Evolutionary conservation across 2,888 invertebrate species (phyloP).

Genomic region (Mactromeris polynyma): DNA sequence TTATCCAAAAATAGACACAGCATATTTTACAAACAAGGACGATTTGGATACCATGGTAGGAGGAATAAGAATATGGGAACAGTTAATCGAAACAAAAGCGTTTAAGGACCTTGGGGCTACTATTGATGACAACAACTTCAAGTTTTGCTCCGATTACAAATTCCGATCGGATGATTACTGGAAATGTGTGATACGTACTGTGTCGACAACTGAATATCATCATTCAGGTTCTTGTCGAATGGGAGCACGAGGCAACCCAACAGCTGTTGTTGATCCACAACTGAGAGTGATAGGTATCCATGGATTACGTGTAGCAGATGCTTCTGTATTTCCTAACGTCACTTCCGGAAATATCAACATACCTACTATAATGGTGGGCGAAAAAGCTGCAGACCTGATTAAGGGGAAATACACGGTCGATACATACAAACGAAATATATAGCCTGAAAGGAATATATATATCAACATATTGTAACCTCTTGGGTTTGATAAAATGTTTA

Average conservation of each 20-base stretch:
- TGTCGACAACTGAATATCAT: conserved; percentile 46
- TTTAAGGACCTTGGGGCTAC: conserved; percentile 49
- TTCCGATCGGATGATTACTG: conserved; percentile 58
- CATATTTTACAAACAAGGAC: conserved; percentile 91
- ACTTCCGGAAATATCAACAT: conserved; percentile 57
- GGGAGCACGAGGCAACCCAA: conserved; percentile 49
- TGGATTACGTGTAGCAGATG: conserved; percentile 52
- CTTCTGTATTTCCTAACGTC: conserved; percentile 53
- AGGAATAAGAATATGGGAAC: conserved; percentile 51
- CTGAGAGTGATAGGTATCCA: conserved; percentile 64
- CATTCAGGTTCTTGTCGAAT: conserved; percentile 54
- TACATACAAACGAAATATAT: conserved; percentile 3
- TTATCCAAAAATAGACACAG: conserved; percentile 95
- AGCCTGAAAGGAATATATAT: neutral
- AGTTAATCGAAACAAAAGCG: conserved; percentile 45
- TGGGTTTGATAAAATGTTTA: too few relatives aligned
- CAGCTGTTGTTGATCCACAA: conserved; percentile 91
- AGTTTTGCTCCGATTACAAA: conserved; percentile 34
- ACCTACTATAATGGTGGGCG: conserved; percentile 54
- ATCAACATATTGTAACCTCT: too few relatives aligned
- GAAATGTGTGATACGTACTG: conserved; percentile 59
- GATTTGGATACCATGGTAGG: conserved; percentile 48
- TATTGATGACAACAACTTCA: conserved; percentile 19
- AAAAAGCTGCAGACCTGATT: conserved; percentile 54
- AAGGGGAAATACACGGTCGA: conserved; percentile 21